Evolutionary conservation across 1,140 invertebrate species (phyloP), one percentile per base, ranked within the genome.

Genomic region (Temnothorax longispinosus): DNA sequence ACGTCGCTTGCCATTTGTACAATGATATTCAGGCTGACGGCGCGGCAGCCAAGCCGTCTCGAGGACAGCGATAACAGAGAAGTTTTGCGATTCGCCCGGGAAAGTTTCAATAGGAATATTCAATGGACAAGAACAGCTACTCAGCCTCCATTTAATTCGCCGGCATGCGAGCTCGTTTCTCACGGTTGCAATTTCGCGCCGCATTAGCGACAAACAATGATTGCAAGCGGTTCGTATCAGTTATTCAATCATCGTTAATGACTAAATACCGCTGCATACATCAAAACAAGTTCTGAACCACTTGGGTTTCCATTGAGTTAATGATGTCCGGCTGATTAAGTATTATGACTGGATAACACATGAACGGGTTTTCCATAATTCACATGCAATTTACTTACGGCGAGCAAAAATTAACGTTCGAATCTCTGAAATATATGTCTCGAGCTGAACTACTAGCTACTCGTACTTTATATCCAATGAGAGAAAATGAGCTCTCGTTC

Each of bases 61-160:
- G 80, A 74, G 27, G 62, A 10, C 8, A 47, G 41, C 69, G 80
- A 74, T 74, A 84, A 62, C 41, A 50, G 32, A 62, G 27, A 84
- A 84, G 80, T 84, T 84, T 84, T 74, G 80, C 67, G 80, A 84
- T 84, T 84, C 69, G 54, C 52, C 69, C 54, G 54, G 41, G 80
- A 75, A 84, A 84, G 80, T 84, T 84, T 74, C 80, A 84, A 84
- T 84, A 84, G 80, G 80, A 75, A 84, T 84, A 84, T 84, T 84
- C 80, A 74, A 75, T 75, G 54, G 54, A 75, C 80, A 84, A 84
- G 41, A 84, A 60, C 56, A 84, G 80, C 41, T 60, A 56, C 54
- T 8, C 27, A 8, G 41, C 41, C 69, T 27, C n/a, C 27, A 38
- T 84, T 84, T 62, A 75, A 62, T 44, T 44, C 69, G 27, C 38